These are phyloP conservation scores for Neoaliturus tenellus DNA, from an alignment of 2,888 invertebrate genomes.

Conservation along the genomic window DNA sequence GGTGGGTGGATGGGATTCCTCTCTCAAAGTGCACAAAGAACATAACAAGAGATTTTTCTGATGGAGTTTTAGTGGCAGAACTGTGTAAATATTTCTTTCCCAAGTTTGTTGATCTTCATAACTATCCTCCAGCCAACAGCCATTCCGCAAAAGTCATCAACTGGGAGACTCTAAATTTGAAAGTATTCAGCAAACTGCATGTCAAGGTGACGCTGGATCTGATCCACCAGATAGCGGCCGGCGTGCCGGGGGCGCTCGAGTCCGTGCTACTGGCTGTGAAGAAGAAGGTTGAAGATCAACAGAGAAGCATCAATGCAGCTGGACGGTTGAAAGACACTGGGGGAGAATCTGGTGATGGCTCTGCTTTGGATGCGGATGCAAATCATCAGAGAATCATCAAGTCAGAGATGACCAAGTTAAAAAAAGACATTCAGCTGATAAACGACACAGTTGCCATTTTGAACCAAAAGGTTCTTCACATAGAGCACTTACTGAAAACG, in stretches of 20 bases:
- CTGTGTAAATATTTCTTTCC: constrained; percentile 83
- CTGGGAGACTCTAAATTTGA: constrained; percentile 86
- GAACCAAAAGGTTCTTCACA: constrained; percentile 31
- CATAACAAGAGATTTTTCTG: constrained; percentile 86
- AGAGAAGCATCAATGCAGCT: neutral
- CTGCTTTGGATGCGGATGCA: neutral
- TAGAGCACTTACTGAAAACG: constrained; percentile 49
- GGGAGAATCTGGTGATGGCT: neutral
- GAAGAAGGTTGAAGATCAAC: neutral
- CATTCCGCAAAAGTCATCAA: constrained; percentile 82
- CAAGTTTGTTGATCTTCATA: constrained; percentile 85
- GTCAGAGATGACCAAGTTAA: constrained; percentile 31
- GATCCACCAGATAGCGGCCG: constrained; percentile 57
- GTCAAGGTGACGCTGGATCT: constrained; percentile 36
- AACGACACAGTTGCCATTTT: constrained; percentile 32
- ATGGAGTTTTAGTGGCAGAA: constrained; percentile 86
- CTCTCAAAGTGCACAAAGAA: constrained; percentile 80
- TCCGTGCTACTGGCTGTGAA: constrained; percentile 29
- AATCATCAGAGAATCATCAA: neutral
- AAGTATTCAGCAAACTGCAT: constrained; percentile 68
- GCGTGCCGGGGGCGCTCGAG: constrained; percentile 49
- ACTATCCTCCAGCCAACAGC: constrained; percentile 83
- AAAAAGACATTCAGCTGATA: constrained; percentile 33
- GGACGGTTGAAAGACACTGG: neutral
- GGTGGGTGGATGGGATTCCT: constrained; percentile 76